Evolutionary conservation across 2,113 vertebrate species (phyloP), one percentile per base, ranked within the genome.

Genomic region (Centropristis striata): DNA sequence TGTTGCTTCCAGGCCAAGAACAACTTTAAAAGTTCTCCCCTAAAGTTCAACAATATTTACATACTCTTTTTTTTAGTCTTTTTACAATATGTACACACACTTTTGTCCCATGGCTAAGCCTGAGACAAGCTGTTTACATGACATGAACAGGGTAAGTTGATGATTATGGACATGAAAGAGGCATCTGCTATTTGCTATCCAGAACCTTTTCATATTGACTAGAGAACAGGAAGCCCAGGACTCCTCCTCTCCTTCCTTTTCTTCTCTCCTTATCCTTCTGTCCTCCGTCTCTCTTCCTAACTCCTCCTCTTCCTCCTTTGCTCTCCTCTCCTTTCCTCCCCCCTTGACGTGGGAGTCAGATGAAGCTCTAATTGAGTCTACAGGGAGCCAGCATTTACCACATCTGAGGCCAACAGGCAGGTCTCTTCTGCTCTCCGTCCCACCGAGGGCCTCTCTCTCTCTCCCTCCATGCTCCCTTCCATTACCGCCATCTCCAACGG

Each of bases 341-440:
- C 69, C 46, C 53, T 79, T 66, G 67, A 86, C 53, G 61, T 84
- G 86, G 87, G 89, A 73, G 78, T 75, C 80, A 82, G 79, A 90
- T 85, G 88, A 89, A 84, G 82, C 86, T 81, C 85, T 88, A 96
- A 95, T 95, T 93, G 93, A 94, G 95, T 94, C 94, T 94, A 92
- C 39, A 74, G 92, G 90, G 92, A 95, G 77, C 36, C 86, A 87
- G 86, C 92, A 85, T 94, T 95, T 94, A 94, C 78, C 90, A 91
- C 88, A 91, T 94, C 91, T 91, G 86, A 94, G 81, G 89, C 76
- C 28, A 88, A 88, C 80, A 79, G 86, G 81, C 88, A 85, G 85
- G 83, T 87, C 86, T 91, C 85, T 63, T 81, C 92, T 89, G 88
- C 84, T 87, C 85, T 86, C 78, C 50, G 79, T 83, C 83, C 77